phyloP scores from a whole-genome alignment of 2,797 vertebrate species.

The Melanotaenia pygmaea region DNA sequence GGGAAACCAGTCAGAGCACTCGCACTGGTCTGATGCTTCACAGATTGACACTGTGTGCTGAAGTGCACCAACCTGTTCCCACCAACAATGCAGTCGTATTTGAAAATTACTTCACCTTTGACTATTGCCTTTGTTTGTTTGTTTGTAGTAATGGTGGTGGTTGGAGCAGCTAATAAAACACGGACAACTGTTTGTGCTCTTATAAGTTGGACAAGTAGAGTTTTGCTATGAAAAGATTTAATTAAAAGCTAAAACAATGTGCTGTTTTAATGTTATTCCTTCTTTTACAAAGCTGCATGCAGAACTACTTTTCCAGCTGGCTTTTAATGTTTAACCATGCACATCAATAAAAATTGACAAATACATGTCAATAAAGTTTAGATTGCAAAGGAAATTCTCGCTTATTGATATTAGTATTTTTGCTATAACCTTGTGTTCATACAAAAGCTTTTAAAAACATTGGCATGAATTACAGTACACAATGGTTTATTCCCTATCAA shows the following conservation, averaged over 20 bases:
- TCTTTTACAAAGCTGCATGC: neutral
- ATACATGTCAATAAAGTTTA: conserved; percentile 31
- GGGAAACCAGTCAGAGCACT: conserved; percentile 30
- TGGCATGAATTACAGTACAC: neutral
- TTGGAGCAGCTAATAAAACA: conserved; percentile 15
- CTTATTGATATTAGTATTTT: conserved; percentile 29
- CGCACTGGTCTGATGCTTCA: conserved; percentile 42
- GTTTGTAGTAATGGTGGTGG: conserved; percentile 2
- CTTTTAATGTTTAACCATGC: conserved; percentile 12
- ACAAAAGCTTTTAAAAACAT: conserved; percentile 45
- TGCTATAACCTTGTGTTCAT: conserved; percentile 13
- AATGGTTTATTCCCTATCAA: neutral
- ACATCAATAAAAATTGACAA: conserved; percentile 13
- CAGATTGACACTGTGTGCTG: conserved; percentile 33
- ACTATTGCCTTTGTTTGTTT: conserved; percentile 51
- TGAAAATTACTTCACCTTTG: conserved; percentile 57
- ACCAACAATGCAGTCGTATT: conserved; percentile 68
- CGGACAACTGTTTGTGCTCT: neutral
- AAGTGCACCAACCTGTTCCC: conserved; percentile 77
- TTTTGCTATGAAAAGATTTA: neutral
- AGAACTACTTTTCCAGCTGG: neutral
- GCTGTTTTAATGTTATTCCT: neutral
- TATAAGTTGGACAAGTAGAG: neutral
- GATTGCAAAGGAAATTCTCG: neutral
- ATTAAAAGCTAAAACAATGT: neutral